Base-by-base conservation (phyloP, 2,888 invertebrate species). In the Drosophila leonis region DNA sequence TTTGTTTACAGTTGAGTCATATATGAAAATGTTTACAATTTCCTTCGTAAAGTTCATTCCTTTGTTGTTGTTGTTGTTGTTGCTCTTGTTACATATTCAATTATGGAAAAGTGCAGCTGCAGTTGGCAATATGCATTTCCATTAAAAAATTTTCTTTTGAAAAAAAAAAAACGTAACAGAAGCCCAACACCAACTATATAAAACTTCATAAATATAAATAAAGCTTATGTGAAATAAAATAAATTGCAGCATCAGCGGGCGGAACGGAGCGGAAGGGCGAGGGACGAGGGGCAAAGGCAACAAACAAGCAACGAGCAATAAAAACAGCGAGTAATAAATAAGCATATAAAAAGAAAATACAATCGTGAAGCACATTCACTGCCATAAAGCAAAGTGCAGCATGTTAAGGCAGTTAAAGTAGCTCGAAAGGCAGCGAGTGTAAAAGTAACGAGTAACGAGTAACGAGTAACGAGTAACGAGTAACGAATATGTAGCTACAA, bases 131-230 rank as follows among this genome's bases (percentile, higher is more conserved):
- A 48, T 5, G 29, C 13, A 35, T 35, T 41, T 60, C 61, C 66
- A 65, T 67, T 44, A 33, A 56, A 31, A 42, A n/a, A 49, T 55
- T 49, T 49, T 37, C 44, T 37, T 56, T 44, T 29, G 15, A 42
- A 31, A 56, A 49, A 49, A 42, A 42, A 24, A 24, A 52, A 48
- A 49, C n/a, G 20, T 20, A 4, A 54, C 35, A 72, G 37, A 54
- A 33, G 49, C 57, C 29, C 59, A 29, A 15, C 55, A 42, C 42
- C 41, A 37, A 55, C 37, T 42, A 49, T 12, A 59, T 61, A 62
- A 69, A 80, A 64, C 61, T 69, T 76, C 72, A 78, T 80, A 78
- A 72, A 80, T 76, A 80, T 70, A 80, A 80, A 80, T 67, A 76
- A 80, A 72, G 69, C 63, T 52, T 24, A 52, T 52, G 52, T 35